A percentile compares a stretch with the other conserved stretches of the same genome.
Conservation (phyloP, 2,888 invertebrate genomes). For the Drosophila testacea region DNA sequence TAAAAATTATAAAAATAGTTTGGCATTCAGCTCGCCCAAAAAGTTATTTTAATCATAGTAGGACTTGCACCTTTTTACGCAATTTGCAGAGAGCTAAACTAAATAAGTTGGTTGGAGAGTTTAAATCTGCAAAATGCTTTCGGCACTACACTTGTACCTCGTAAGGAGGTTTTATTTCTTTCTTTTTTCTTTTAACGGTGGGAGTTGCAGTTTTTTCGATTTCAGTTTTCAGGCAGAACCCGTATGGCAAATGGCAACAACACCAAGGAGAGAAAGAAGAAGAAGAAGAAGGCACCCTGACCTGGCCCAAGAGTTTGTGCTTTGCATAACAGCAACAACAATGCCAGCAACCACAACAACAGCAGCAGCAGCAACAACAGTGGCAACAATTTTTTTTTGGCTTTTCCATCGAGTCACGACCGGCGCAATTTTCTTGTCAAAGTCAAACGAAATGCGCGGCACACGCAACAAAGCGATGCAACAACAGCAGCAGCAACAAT, state of each 20-base stretch:
- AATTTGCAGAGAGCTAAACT: too few relatives aligned
- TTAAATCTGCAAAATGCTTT: too few relatives aligned
- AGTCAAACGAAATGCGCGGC: conserved; percentile 60
- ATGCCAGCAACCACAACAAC: conserved; percentile 1
- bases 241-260: conserved; percentile 1
- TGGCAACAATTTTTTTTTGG: conserved; percentile 50
- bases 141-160: too few relatives aligned
- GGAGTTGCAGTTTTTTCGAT: conserved; percentile 11
- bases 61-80: too few relatives aligned
- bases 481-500: conserved; percentile 20
- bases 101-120: too few relatives aligned
- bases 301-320: conserved; percentile 45
- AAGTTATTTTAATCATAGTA: too few relatives aligned
- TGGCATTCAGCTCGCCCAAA: too few relatives aligned
- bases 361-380: conserved; percentile 10
- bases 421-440: conserved; percentile 75
- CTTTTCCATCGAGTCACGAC: conserved; percentile 77
- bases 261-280: background rate
- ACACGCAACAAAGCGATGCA: conserved; percentile 67
- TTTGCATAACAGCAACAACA: conserved; percentile 53
- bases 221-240: conserved; percentile 30
- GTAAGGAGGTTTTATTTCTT: background rate
- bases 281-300: conserved; percentile 34
- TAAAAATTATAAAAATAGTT: too few relatives aligned
- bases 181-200: conserved; percentile 5